These are phyloP conservation scores for Tretioscincus oriximinensis DNA, from an alignment of 2,113 vertebrate genomes.

Conservation along the genomic window DNA sequence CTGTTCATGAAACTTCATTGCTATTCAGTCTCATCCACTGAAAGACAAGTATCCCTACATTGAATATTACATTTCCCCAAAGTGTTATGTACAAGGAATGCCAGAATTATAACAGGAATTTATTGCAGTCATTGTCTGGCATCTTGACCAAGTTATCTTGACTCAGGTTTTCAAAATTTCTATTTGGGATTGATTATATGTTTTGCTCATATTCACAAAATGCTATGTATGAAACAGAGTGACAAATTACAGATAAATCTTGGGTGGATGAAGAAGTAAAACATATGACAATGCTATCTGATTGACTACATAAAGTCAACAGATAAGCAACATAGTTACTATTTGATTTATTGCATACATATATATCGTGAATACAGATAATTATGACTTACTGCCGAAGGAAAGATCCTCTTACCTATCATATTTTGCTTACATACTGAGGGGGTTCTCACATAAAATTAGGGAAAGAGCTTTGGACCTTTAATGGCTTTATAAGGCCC, in stretches of 20 bases:
- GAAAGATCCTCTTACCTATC: too few species aligned
- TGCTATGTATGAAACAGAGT: neutral
- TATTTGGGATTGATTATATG: neutral
- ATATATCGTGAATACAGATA: neutral
- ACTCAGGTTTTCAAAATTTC: neutral
- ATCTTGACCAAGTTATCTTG: neutral
- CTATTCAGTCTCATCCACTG: neutral
- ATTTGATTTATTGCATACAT: neutral
- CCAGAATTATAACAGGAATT: neutral
- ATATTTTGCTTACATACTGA: too few species aligned
- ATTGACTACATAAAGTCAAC: neutral
- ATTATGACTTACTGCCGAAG: neutral
- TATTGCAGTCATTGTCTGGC: neutral
- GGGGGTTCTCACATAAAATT: too few species aligned
- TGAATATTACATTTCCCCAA: slow-evolving; percentile 9
- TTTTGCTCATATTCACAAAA: neutral
- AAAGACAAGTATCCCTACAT: neutral
- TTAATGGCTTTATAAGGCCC: too few species aligned
- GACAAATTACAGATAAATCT: neutral
- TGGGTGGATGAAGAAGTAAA: neutral
- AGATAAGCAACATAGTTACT: neutral
- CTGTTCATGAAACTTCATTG: neutral
- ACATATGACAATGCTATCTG: neutral
- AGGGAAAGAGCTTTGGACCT: too few species aligned
- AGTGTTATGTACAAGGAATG: neutral